These are phyloP conservation scores for Morus bassanus DNA, from an alignment of 2,797 vertebrate species.

Conservation along the genomic window DNA sequence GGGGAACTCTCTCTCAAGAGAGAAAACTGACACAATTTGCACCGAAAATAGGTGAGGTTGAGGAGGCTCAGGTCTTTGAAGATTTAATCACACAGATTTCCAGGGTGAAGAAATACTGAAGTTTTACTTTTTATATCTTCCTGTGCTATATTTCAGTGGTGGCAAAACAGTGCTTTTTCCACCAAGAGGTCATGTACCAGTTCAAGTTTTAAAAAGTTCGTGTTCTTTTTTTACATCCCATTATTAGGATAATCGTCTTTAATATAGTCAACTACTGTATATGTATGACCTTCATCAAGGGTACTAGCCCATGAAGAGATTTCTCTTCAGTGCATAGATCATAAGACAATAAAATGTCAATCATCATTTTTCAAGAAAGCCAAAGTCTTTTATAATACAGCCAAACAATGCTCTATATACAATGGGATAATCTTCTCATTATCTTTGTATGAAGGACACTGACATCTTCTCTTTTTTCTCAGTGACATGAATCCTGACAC, in stretches of 20 bases:
- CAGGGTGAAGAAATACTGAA: neutral
- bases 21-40: neutral
- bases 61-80: neutral
- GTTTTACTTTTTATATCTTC: neutral
- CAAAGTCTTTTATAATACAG: conserved; percentile 20
- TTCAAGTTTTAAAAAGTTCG: neutral
- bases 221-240: neutral
- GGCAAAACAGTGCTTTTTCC: neutral
- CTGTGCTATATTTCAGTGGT: neutral
- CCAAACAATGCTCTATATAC: neutral
- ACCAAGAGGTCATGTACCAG: neutral
- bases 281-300: conserved; percentile 24
- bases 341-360: conserved; percentile 38
- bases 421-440: neutral
- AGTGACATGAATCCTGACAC: neutral
- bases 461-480: neutral
- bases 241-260: conserved; percentile 31
- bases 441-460: neutral
- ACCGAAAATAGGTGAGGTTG: neutral
- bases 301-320: conserved; percentile 34
- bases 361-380: conserved; percentile 52
- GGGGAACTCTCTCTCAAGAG: neutral
- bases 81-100: neutral
- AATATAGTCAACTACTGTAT: neutral
- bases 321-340: conserved; percentile 54